Base-by-base conservation (phyloP, 2,113 vertebrate genomes). In the Calidris pugnax region DNA sequence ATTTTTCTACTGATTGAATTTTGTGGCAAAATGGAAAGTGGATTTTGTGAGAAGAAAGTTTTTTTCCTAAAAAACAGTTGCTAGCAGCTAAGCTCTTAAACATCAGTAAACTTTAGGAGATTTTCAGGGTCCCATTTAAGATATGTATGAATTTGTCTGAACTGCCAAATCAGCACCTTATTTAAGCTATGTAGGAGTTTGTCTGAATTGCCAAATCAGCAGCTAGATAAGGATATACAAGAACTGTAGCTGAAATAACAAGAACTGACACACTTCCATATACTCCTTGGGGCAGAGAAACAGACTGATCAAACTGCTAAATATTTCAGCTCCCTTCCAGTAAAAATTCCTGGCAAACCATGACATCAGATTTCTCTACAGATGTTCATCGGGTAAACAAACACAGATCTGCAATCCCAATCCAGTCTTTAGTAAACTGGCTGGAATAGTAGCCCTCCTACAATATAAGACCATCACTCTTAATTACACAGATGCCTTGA, bases 401-500 rank as follows among this genome's bases (percentile, higher is more conserved):
- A 93, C 27, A 79, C 22, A 80, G 63, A 76, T 13, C 41, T 72
- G n/a, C 66, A 37, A 19, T 91, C 87, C 66, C 85, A 69, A 19
- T 53, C 37, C 60, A 64, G n/a, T 81, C 60, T 86, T 96, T 81
- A 91, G 47, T 24, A 73, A 78, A 91, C 33, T 78, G 87, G 12
- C 45, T 85, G 23, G 53, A 79, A 93, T 39, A 55, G 53, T 72
- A 85, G 16, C 9, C 67, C n/a, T 93, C 63, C 57, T 90, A 39
- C 57, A 57, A 48, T 63, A 45, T 50, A 94, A 80, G 45, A 73
- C 14, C 26, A 73, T 95, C 87, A 76, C 22, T 93, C 81, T 82
- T 95, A 90, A 94, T 96, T 91, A 85, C 62, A 69, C 55, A 83
- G n/a, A 83, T 93, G 82, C 50, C 78, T 87, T 64, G 81, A 62